Base-by-base conservation (phyloP, 2,888 invertebrate species). In the Acleris holmiana region DNA sequence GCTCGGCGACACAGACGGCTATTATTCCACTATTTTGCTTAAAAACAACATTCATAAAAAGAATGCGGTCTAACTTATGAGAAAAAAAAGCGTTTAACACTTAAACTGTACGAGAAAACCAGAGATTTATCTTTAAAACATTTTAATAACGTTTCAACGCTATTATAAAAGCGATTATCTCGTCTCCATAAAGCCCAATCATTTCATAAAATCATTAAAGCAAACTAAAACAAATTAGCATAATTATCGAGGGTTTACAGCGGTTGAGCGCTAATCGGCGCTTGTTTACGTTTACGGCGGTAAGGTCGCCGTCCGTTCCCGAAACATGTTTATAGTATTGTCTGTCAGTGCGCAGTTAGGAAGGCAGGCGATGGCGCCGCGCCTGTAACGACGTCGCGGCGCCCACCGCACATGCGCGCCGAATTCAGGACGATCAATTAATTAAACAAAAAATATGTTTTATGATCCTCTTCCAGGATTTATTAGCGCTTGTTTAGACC, bases 281-380 rank as follows among this genome's bases (percentile, higher is more conserved):
- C 65, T 55, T 65, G 60, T 65, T 65, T 59, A 59, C 59, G 54
- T 71, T 72, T 69, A 65, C 68, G 71, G 67, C 69, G 72, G 71
- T 73, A 75, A 82, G 82, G 83, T 84, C 84, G 84, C 80, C 74
- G 75, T 72, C 70, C 73, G 61, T 82, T 79, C 76, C 75, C 78
- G 74, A 75, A 75, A 71, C 71, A 73, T 78, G 76, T 79, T 80
- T 78, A 77, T 79, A 77, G 78, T 73, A 76, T 73, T 73, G 73
- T 79, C 78, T 80, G 80, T 82, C 81, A 79, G 50, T 74, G 71
- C 69, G 73, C 68, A 71, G 62, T 67, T 73, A 80, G 8, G 29
- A 0, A 29, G 29, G 8, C 29, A 35, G 4, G 35, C 35, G 13
- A 1, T 35, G 71, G 57, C 72, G 72, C 65, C 69, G 71, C 55